These are phyloP conservation scores for Mesaphorura yosii DNA, from an alignment of 1,140 invertebrate species.

Conservation along the genomic window DNA sequence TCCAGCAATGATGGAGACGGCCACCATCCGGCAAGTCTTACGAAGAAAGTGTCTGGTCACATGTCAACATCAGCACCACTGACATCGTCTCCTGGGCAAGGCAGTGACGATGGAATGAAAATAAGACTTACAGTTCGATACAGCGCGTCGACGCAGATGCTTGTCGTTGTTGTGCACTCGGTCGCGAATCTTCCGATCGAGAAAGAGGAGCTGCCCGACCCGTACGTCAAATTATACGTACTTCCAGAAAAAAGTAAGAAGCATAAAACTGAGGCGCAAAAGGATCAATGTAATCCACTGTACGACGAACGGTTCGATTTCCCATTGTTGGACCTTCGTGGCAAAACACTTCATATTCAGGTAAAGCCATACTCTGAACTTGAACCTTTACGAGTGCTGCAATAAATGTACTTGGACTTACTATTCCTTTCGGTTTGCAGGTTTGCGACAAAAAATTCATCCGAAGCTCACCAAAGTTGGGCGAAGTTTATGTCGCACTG, in stretches of 20 bases:
- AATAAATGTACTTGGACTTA: no score
- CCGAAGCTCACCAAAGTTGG: slow-evolving; percentile 31
- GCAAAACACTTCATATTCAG: slow-evolving; percentile 33
- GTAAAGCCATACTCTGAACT: no score
- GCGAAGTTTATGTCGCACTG: slow-evolving; percentile 28
- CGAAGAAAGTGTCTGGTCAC: background rate
- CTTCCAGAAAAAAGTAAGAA: slow-evolving; percentile 79
- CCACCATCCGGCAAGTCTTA: background rate
- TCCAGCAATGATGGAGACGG: background rate
- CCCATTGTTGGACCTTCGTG: slow-evolving; percentile 31
- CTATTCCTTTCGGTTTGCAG: background rate
- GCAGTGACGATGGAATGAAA: slow-evolving; percentile 22
- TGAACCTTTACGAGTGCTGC: no score
- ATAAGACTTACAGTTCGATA: slow-evolving; percentile 28
- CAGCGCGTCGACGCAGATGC: slow-evolving; percentile 25
- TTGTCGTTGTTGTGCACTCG: slow-evolving; percentile 32
- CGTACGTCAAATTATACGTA: slow-evolving; percentile 86
- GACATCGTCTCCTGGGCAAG: background rate
- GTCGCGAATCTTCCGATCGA: slow-evolving; percentile 62
- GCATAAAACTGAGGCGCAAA: slow-evolving; percentile 61
- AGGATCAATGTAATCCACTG: slow-evolving; percentile 42
- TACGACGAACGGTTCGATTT: slow-evolving; percentile 44
- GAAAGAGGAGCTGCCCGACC: slow-evolving; percentile 81
- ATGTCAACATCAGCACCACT: background rate
- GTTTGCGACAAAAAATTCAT: slow-evolving; percentile 35